A percentile compares a stretch with the other conserved stretches of the same genome.
Conservation (phyloP, 2,888 invertebrate species). For the Troides helena region DNA sequence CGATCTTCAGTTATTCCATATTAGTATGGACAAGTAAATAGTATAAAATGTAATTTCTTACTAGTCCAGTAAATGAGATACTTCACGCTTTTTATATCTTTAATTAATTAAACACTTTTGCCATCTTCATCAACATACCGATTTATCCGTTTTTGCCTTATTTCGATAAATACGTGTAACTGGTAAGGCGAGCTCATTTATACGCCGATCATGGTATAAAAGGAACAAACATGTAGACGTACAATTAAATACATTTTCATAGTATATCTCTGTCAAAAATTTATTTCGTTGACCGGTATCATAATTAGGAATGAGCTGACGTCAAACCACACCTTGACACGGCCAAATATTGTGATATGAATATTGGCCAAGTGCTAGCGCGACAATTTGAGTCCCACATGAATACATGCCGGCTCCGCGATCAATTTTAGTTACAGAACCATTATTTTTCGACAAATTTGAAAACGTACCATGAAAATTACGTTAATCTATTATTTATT, state of each 20-base stretch:
- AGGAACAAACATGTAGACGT: background rate
- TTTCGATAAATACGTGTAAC: background rate
- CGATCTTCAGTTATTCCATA: no score
- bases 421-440: slow-evolving; percentile 20
- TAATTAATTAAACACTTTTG: no score
- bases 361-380: slow-evolving; percentile 26
- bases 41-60: no score
- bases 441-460: slow-evolving; percentile 22
- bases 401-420: slow-evolving; percentile 13
- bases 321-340: slow-evolving; percentile 29
- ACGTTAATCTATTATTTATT: slow-evolving; percentile 6
- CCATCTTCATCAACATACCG: no score
- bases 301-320: slow-evolving; percentile 26
- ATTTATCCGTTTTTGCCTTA: background rate
- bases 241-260: background rate
- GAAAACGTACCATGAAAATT: slow-evolving; percentile 12
- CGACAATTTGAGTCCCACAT: slow-evolving; percentile 27
- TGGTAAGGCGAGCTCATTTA: background rate
- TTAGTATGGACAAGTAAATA: no score
- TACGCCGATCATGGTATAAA: background rate
- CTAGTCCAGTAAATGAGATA: no score
- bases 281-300: slow-evolving; percentile 22
- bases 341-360: slow-evolving; percentile 28
- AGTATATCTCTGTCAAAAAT: slow-evolving; percentile 5
- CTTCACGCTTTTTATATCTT: no score